These are phyloP conservation scores for Eleginops maclovinus DNA, from an alignment of 2,113 vertebrate genomes.

Conservation along the genomic window DNA sequence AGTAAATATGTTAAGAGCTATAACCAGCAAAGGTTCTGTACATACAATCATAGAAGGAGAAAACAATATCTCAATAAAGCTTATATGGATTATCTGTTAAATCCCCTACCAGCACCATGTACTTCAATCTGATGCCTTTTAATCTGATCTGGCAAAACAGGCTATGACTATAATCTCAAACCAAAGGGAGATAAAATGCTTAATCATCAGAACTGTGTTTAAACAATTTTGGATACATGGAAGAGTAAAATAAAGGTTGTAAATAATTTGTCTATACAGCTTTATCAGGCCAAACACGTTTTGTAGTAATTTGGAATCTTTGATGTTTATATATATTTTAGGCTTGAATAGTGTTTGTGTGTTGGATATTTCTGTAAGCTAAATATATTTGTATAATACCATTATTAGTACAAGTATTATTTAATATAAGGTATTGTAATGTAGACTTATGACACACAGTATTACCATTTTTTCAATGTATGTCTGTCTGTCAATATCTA, in stretches of 20 bases:
- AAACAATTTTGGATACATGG: background rate
- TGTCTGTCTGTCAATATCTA: background rate
- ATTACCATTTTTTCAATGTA: background rate
- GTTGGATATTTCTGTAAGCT: too few relatives aligned
- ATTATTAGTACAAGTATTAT: background rate
- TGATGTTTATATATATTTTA: too few relatives aligned
- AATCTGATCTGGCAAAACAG: constrained; percentile 20
- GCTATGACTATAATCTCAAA: constrained; percentile 7
- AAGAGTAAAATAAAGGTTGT: background rate
- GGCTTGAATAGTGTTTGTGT: background rate
- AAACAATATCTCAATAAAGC: constrained; percentile 1
- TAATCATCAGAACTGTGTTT: background rate
- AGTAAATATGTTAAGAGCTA: background rate
- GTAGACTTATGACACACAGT: background rate
- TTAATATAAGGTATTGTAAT: background rate
- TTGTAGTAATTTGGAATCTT: background rate
- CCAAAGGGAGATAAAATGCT: background rate
- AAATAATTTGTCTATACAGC: too few relatives aligned
- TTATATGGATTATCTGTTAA: constrained; percentile 43
- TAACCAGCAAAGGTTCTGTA: background rate
- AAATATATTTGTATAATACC: too few relatives aligned
- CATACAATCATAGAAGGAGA: background rate
- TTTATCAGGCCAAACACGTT: background rate
- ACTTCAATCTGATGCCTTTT: constrained; percentile 20
- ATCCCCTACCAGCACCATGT: constrained; percentile 38